A percentile compares a stretch with the other conserved stretches of the same genome.
Conservation (phyloP, 2,888 invertebrate genomes). For the Melanotus villosus region DNA sequence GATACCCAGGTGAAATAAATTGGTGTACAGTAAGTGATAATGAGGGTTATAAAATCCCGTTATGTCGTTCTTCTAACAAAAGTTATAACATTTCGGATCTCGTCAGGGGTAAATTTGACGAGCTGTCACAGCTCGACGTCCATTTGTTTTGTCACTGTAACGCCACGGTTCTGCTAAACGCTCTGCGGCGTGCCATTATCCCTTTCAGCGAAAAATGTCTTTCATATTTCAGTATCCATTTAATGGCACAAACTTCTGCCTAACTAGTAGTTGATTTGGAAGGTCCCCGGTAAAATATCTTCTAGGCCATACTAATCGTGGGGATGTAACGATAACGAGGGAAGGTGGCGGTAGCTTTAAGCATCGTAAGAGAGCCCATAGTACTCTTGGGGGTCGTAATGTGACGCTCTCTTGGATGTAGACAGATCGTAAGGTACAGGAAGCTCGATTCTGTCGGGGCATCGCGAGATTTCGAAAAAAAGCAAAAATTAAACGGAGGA, state of each 20-base stretch:
- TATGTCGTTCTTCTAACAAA: not conserved
- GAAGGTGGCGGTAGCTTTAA: slow-evolving; percentile 42
- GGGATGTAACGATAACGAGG: slow-evolving; percentile 47
- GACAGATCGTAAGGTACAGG: slow-evolving; percentile 41
- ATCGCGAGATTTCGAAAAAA: slow-evolving; percentile 2
- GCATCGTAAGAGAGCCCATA: slow-evolving; percentile 49
- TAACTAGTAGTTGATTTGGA: slow-evolving; percentile 25
- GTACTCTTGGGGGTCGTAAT: slow-evolving; percentile 53
- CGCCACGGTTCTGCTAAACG: not conserved
- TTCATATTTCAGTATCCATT: slow-evolving; percentile 16
- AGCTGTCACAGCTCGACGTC: slow-evolving; percentile 26
- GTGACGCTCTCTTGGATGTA: slow-evolving; percentile 49
- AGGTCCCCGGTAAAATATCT: slow-evolving; percentile 35
- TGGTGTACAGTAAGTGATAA: not conserved
- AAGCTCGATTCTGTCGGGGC: not conserved
- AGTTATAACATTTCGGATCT: slow-evolving; percentile 3
- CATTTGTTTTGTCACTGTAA: slow-evolving; percentile 26
- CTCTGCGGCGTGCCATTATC: slow-evolving; percentile 8
- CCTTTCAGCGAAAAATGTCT: slow-evolving; percentile 5
- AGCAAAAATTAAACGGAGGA: slow-evolving; percentile 11
- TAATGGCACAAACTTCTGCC: slow-evolving; percentile 9
- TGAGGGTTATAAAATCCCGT: not conserved
- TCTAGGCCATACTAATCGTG: slow-evolving; percentile 40
- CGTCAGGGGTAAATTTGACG: slow-evolving; percentile 16
- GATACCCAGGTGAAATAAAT: not conserved